Evolutionary conservation across 2,888 invertebrate genomes (phyloP).

Genomic region (Helicoverpa assulta): DNA sequence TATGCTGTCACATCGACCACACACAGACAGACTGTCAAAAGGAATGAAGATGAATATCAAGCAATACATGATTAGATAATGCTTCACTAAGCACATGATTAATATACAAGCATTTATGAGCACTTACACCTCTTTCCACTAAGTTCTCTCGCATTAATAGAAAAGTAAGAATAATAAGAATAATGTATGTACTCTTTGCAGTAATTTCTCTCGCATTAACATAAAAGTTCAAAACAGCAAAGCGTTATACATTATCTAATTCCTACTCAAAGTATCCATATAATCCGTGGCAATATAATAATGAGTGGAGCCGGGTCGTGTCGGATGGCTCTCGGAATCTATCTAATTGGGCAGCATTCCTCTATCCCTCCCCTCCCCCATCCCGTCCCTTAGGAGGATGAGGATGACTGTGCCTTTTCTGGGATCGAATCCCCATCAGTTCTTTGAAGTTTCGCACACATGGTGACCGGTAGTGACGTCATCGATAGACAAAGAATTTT

Average conservation of each 20-base stretch:
- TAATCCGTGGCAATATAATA: slow-evolving; percentile 60
- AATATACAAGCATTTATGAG: neutral
- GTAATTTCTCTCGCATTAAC: neutral
- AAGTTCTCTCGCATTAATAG: neutral
- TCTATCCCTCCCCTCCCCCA: slow-evolving; percentile 36
- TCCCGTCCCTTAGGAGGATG: slow-evolving; percentile 48
- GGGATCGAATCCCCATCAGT: slow-evolving; percentile 26
- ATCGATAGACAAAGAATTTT: slow-evolving; percentile 1
- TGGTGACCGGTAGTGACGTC: neutral
- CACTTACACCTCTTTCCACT: neutral
- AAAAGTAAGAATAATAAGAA: neutral
- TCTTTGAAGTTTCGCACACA: slow-evolving; percentile 37
- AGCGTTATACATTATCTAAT: slow-evolving; percentile 21
- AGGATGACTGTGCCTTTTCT: slow-evolving; percentile 64
- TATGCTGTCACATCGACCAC: too few species aligned
- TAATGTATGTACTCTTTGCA: too few species aligned
- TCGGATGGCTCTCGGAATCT: slow-evolving; percentile 68
- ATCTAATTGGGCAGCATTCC: slow-evolving; percentile 85
- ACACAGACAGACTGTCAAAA: too few species aligned
- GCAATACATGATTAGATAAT: too few species aligned
- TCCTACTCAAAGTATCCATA: slow-evolving; percentile 32
- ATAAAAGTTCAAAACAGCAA: neutral
- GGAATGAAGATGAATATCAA: too few species aligned
- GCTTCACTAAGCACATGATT: too few species aligned
- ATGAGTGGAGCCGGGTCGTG: slow-evolving; percentile 58